A percentile compares a stretch with the other conserved stretches of the same genome.
Evolutionary conservation across 2,888 invertebrate genomes (phyloP).

Genomic region (Stenichneumon culpator): DNA sequence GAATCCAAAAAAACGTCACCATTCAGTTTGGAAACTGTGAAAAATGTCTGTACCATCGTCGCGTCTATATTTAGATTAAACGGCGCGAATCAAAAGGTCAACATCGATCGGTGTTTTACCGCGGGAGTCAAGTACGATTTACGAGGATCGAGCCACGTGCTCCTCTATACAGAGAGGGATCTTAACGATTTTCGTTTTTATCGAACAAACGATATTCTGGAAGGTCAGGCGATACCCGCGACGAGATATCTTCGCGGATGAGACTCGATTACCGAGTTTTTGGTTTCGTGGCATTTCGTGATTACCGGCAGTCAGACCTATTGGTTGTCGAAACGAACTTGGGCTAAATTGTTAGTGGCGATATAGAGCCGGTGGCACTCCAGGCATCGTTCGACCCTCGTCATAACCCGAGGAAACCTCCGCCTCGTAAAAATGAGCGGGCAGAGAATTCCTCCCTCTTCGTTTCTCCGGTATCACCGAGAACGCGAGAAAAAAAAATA

Average conservation of each 20-base stretch:
- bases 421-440: not conserved
- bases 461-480: not conserved
- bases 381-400: conserved; percentile 25
- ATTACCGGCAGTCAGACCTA: conserved; percentile 66
- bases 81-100: conserved; percentile 5
- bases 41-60: conserved; percentile 2
- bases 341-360: conserved; percentile 42
- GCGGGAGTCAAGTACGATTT: conserved; percentile 40
- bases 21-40: not conserved
- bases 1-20: not conserved
- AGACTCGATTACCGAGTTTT: conserved; percentile 23
- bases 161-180: not conserved
- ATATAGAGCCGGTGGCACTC: conserved; percentile 50
- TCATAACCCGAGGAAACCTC: conserved; percentile 3
- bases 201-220: conserved; percentile 27
- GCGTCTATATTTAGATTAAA: not conserved
- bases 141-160: conserved; percentile 35
- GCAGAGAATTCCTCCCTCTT: conserved; percentile 3
- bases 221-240: conserved; percentile 46
- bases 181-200: conserved; percentile 26
- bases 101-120: not conserved
- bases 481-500: not conserved
- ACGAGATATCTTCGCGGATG: conserved; percentile 43
- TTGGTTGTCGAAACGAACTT: conserved; percentile 38
- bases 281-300: conserved; percentile 76